Evolutionary conservation across 2,113 vertebrate species (phyloP).

Genomic region (Rhinogobius similis): DNA sequence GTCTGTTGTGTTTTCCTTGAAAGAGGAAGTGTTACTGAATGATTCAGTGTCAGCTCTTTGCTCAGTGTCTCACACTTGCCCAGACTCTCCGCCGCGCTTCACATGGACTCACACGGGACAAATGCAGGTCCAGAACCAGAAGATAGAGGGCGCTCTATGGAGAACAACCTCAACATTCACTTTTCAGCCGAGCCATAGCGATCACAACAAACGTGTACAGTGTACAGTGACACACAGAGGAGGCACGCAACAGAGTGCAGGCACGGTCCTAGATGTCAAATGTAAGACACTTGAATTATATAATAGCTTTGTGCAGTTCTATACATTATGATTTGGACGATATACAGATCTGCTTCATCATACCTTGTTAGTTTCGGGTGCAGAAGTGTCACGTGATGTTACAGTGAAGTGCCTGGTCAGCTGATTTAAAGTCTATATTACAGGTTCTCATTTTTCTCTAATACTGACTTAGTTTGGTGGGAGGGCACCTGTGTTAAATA

Average conservation of each 20-base stretch:
- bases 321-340: too few species aligned
- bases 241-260: neutral
- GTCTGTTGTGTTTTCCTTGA: slow-evolving; percentile 26
- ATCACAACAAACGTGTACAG: slow-evolving; percentile 52
- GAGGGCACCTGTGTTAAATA: too few species aligned
- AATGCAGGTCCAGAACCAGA: neutral
- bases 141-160: slow-evolving; percentile 48
- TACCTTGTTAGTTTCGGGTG: too few species aligned
- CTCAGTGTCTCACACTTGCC: slow-evolving; percentile 67
- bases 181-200: slow-evolving; percentile 48
- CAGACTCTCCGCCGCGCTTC: slow-evolving; percentile 56
- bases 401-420: too few species aligned
- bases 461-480: too few species aligned
- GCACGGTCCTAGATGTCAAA: slow-evolving; percentile 52
- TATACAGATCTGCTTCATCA: too few species aligned
- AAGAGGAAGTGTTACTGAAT: slow-evolving; percentile 25
- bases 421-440: too few species aligned
- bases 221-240: slow-evolving; percentile 53
- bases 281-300: slow-evolving; percentile 51
- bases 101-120: slow-evolving; percentile 65
- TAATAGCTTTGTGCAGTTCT: neutral
- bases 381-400: too few species aligned
- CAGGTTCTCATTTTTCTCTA: too few species aligned
- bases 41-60: slow-evolving; percentile 45
- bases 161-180: slow-evolving; percentile 53